A percentile compares a stretch with the other conserved stretches of the same genome.
Conservation (phyloP, 1,140 invertebrate species). For the Gonioctena quinquepunctata region DNA sequence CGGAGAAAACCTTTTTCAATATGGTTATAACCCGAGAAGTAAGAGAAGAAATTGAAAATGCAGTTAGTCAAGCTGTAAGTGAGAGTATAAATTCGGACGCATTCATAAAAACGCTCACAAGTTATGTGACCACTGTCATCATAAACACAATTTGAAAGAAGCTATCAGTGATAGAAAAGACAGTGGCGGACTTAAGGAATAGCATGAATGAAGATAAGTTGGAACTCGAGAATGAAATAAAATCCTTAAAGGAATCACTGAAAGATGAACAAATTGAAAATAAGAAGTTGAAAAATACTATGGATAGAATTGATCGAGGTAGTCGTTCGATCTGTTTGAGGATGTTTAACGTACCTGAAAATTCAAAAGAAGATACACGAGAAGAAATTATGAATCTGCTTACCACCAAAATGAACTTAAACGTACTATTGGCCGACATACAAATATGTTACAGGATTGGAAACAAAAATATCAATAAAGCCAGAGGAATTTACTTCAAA, state of each 20-base stretch:
- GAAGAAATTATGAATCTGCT: conserved; percentile 11
- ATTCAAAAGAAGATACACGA: not conserved
- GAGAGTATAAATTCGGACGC: not conserved
- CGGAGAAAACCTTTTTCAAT: too few species aligned
- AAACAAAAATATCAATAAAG: conserved; percentile 3
- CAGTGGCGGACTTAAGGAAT: not conserved
- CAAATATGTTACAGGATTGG: conserved; percentile 3
- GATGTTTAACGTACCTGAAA: conserved; percentile 5
- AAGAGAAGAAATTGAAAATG: conserved; percentile 4
- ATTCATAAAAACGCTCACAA: conserved; percentile 11
- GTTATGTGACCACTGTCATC: not conserved
- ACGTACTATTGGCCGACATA: not conserved
- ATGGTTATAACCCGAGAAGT: conserved; percentile 10
- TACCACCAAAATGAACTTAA: not conserved
- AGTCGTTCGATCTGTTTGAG: not conserved
- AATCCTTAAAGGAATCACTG: not conserved
- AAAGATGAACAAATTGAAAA: not conserved
- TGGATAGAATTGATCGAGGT: conserved; percentile 2
- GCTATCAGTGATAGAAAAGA: not conserved
- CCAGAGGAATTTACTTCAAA: conserved; percentile 11
- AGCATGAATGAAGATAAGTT: not conserved
- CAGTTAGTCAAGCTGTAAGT: conserved; percentile 10
- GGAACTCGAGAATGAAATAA: conserved; percentile 2
- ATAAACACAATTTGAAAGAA: conserved; percentile 9
- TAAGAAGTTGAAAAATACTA: not conserved